Evolutionary conservation across 1,140 invertebrate species (phyloP), one percentile per base, ranked within the genome.

Genomic region (Latrodectus geometricus): DNA sequence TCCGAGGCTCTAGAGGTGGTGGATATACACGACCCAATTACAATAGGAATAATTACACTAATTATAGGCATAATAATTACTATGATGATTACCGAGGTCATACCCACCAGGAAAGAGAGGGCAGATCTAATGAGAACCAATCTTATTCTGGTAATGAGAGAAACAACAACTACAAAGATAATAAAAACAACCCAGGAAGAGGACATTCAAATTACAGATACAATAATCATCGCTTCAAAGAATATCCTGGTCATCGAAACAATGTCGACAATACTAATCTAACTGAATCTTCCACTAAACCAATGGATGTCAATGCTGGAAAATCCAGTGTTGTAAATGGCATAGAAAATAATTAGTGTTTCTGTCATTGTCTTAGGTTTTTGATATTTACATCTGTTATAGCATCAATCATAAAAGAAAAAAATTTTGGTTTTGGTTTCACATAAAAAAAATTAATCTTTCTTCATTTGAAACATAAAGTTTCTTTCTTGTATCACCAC

Each of bases 281-380:
- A 48, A 35, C 73, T n/a, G 75, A 86, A 12, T 21, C 83, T 68
- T 7, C 75, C 2, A 23, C 82, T 8, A 70, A 68, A 56, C 20
- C 49, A n/a, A 9, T 74, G 11, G 52, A 17, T 56, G 65, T 12
- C 49, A 72, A 78, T 50, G n/a, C 21, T 72, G 83, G 70, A 8
- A 86, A 78, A n/a, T 15, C 75, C 9, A 70, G 70, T 70, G 75
- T 56, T 69, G 9, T 83, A 9, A 78, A 86, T 78, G 83, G 83
- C 9, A 74, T 61, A 75, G 81, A 56, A 7, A 75, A 82, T 48
- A 76, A 68, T 76, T 75, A 49, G 49, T 73, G 2, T 73, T 9
- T 48, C 12, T 73, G 23, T 20, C 66, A n/a, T 23, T n/a, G n/a
- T 69, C n/a, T 21, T 69, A 69, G 15, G 15, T 69, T 69, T 20